A percentile compares a stretch with the other conserved stretches of the same genome.
Evolutionary conservation across 2,797 vertebrate species (phyloP).

Genomic region (Zenarchopterus dispar): DNA sequence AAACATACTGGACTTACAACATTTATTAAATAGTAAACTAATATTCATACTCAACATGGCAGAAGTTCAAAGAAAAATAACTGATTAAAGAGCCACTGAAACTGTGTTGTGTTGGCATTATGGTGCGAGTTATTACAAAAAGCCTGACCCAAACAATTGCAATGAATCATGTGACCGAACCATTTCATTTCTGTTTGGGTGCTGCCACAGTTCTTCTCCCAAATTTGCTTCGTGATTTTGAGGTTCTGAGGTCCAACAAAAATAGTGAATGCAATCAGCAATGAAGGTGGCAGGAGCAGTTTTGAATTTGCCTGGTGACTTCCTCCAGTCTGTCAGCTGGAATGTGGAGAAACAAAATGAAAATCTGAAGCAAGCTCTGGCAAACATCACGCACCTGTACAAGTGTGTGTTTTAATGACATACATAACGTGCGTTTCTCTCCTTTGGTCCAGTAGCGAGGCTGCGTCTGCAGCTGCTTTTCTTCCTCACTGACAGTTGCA

Average conservation of each 20-base stretch:
- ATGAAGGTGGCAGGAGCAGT: slow-evolving; percentile 52
- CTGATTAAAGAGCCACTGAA: too few species aligned
- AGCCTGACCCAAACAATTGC: too few species aligned
- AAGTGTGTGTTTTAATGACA: slow-evolving; percentile 28
- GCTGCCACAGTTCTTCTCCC: neutral
- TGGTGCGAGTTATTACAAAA: too few species aligned
- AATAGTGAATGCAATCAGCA: slow-evolving; percentile 7
- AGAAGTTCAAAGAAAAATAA: too few species aligned
- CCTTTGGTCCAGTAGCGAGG: slow-evolving; percentile 67
- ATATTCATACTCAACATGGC: too few species aligned
- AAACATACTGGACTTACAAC: too few species aligned
- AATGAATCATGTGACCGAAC: too few species aligned
- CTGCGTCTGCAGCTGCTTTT: slow-evolving; percentile 60
- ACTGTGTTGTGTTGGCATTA: too few species aligned
- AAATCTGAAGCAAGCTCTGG: neutral
- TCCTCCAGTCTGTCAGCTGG: slow-evolving; percentile 75
- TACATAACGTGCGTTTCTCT: slow-evolving; percentile 71
- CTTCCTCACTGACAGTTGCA: slow-evolving; percentile 42
- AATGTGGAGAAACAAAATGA: slow-evolving; percentile 2
- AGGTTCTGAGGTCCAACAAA: neutral
- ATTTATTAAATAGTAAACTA: too few species aligned
- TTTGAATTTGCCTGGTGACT: slow-evolving; percentile 55
- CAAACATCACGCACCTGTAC: neutral
- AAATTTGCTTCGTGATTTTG: neutral
- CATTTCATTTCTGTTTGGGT: too few species aligned